phyloP scores from a whole-genome alignment of 1,140 invertebrate species.

The Gryllus bimaculatus region DNA sequence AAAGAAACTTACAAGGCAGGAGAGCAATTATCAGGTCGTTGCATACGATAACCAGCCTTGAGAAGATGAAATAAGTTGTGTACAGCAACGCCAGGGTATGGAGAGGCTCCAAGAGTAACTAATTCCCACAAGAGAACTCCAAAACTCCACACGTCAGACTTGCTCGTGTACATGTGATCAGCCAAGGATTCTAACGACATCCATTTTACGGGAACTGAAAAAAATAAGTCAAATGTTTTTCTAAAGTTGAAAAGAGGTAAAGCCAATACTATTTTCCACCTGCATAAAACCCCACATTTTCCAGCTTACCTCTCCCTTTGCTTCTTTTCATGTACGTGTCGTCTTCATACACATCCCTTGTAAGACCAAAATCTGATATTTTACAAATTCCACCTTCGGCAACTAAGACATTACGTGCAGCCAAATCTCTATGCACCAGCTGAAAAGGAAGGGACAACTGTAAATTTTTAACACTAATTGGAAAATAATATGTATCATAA shows the following conservation, averaged over 20 bases:
- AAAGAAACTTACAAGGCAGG: slow-evolving; percentile 53
- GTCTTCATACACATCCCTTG: slow-evolving; percentile 72
- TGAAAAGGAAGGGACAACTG: slow-evolving; percentile 30
- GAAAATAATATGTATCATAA: too few relatives aligned
- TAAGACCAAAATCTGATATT: slow-evolving; percentile 80
- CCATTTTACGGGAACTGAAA: slow-evolving; percentile 70
- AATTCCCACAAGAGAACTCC: slow-evolving; percentile 85
- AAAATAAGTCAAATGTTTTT: neutral
- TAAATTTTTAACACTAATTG: neutral
- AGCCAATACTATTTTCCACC: too few relatives aligned
- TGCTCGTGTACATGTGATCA: slow-evolving; percentile 80
- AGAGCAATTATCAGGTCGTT: slow-evolving; percentile 71
- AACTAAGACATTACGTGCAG: slow-evolving; percentile 71
- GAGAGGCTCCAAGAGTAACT: slow-evolving; percentile 67
- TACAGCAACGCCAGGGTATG: slow-evolving; percentile 68
- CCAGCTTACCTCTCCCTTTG: slow-evolving; percentile 48
- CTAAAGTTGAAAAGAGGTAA: neutral
- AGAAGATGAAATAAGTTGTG: slow-evolving; percentile 70
- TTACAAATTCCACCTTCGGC: slow-evolving; percentile 67
- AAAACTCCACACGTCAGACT: slow-evolving; percentile 87
- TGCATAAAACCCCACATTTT: too few relatives aligned
- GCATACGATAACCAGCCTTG: slow-evolving; percentile 70
- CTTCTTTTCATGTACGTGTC: slow-evolving; percentile 72
- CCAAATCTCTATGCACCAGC: slow-evolving; percentile 76
- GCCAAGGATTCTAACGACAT: slow-evolving; percentile 78